phyloP scores from a whole-genome alignment of 2,888 invertebrate genomes.

The Melanotus villosus region DNA sequence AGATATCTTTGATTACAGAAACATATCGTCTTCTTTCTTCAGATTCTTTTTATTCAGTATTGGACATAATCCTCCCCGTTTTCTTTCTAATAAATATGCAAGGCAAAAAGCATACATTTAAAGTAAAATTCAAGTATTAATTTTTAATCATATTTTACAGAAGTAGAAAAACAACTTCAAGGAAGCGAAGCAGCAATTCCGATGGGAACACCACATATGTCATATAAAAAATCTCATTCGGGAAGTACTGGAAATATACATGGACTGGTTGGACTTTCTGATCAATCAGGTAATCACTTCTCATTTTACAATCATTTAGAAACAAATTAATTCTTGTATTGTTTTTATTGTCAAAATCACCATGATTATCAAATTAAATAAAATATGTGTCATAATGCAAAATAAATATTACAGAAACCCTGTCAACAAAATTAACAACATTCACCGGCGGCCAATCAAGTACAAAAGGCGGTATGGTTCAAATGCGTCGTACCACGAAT shows the following conservation, averaged over 20 bases:
- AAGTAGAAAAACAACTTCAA: conserved; percentile 95
- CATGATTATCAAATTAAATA: background rate
- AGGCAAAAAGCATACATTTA: too few species aligned
- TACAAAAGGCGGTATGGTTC: conserved; percentile 78
- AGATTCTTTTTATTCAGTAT: too few species aligned
- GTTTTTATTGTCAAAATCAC: background rate
- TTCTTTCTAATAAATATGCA: too few species aligned
- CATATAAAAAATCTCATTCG: conserved; percentile 75
- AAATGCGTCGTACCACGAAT: conserved; percentile 89
- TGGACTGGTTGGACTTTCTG: conserved; percentile 66
- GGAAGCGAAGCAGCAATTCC: conserved; percentile 72
- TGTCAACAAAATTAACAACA: conserved; percentile 73
- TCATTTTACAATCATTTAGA: too few species aligned
- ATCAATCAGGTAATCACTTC: conserved; percentile 59
- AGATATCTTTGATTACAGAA: too few species aligned
- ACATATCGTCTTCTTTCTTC: too few species aligned
- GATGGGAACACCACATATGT: conserved; percentile 73
- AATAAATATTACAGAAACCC: conserved; percentile 39
- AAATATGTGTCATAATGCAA: too few species aligned
- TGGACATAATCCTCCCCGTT: too few species aligned
- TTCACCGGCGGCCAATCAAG: conserved; percentile 73
- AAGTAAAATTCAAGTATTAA: too few species aligned
- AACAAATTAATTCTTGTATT: background rate
- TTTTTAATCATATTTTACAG: too few species aligned
- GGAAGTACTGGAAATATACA: conserved; percentile 76